phyloP scores from a whole-genome alignment of 2,797 vertebrate genomes.

The Aratinga solstitialis region DNA sequence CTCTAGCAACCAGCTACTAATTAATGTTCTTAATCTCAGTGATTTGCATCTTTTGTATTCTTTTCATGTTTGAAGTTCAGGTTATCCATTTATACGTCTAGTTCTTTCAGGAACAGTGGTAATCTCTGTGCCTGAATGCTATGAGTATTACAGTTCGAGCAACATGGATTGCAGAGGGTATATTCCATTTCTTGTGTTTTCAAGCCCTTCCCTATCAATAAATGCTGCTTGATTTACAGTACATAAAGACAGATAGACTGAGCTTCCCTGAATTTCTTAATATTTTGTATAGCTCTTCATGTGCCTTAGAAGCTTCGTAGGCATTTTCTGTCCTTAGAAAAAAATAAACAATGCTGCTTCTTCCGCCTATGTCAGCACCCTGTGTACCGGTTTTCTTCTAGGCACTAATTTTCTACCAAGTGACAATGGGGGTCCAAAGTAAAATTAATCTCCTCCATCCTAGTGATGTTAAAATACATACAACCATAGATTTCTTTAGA shows the following conservation, averaged over 20 bases:
- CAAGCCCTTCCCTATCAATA: not conserved
- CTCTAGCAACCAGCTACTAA: not conserved
- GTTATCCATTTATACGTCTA: not conserved
- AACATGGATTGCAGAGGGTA: not conserved
- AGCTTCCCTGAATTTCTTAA: not conserved
- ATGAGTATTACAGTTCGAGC: not conserved
- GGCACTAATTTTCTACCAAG: not conserved
- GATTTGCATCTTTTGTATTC: not conserved
- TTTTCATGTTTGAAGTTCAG: not conserved
- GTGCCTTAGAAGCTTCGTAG: not conserved
- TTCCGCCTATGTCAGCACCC: not conserved
- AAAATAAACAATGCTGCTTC: not conserved
- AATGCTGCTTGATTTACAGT: not conserved
- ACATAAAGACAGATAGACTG: not conserved
- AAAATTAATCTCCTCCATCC: not conserved
- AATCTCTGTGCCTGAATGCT: not conserved
- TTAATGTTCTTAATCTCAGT: not conserved
- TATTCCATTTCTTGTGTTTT: not conserved
- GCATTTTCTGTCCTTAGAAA: not conserved
- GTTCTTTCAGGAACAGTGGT: not conserved
- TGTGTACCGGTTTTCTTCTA: not conserved
- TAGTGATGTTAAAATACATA: not conserved
- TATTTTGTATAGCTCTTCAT: not conserved
- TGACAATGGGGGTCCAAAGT: fast-evolving
- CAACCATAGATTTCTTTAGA: not conserved